phyloP scores from a whole-genome alignment of 2,888 invertebrate species.

The Arctia plantaginis region DNA sequence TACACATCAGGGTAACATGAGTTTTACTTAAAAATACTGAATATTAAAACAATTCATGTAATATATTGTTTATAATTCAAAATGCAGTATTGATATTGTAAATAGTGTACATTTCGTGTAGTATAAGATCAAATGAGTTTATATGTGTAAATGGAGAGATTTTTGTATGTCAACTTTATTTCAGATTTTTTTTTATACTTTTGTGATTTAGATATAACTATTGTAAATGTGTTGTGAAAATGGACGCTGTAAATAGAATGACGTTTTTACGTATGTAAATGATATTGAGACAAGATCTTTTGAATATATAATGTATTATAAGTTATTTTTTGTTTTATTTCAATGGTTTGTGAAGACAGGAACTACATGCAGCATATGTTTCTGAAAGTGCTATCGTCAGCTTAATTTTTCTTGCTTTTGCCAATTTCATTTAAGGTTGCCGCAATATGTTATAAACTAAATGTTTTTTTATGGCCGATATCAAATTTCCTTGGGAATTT shows the following conservation, averaged over 20 bases:
- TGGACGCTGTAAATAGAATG: conserved; percentile 73
- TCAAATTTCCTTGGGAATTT: too few species aligned
- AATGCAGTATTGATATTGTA: conserved; percentile 56
- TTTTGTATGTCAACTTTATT: conserved; percentile 64
- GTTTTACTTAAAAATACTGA: neutral
- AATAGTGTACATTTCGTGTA: conserved; percentile 55
- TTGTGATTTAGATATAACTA: conserved; percentile 54
- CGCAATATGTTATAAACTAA: too few species aligned
- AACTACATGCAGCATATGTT: too few species aligned
- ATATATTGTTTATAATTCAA: conserved; percentile 34
- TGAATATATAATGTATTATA: conserved; percentile 76
- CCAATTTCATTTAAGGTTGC: too few species aligned
- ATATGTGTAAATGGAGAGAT: conserved; percentile 55
- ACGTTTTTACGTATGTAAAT: conserved; percentile 74
- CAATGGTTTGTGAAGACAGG: neutral
- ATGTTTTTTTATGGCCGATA: too few species aligned
- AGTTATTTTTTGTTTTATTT: conserved; percentile 59
- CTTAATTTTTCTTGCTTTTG: too few species aligned
- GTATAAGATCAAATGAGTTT: conserved; percentile 55
- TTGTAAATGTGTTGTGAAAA: conserved; percentile 71
- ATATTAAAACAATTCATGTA: neutral
- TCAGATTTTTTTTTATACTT: conserved; percentile 60
- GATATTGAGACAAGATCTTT: conserved; percentile 81
- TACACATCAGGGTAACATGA: neutral
- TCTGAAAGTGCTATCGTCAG: too few species aligned